Evolutionary conservation across 2,888 invertebrate species (phyloP).

Genomic region (Craniophora ligustri): DNA sequence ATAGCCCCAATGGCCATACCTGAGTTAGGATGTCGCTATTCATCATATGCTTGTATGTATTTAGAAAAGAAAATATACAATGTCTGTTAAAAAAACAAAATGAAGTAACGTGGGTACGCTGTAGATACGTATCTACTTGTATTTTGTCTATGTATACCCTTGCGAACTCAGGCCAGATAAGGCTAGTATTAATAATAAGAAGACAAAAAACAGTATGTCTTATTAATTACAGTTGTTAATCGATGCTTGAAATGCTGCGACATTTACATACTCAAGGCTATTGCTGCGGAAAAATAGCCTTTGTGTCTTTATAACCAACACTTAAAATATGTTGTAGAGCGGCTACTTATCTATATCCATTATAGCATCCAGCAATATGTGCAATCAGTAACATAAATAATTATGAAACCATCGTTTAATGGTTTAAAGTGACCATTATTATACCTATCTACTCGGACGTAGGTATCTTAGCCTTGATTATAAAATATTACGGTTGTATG

Average conservation of each 20-base stretch:
- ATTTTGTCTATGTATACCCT: too few species aligned
- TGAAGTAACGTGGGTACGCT: too few species aligned
- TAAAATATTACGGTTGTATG: background rate
- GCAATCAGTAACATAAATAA: slow-evolving; percentile 31
- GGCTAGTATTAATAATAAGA: background rate
- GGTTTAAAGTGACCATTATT: slow-evolving; percentile 3
- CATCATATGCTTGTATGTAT: too few species aligned
- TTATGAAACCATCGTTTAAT: slow-evolving; percentile 25
- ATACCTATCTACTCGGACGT: too few species aligned
- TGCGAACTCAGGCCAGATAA: too few species aligned
- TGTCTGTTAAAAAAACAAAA: too few species aligned
- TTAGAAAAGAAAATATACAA: too few species aligned
- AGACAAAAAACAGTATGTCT: slow-evolving; percentile 34
- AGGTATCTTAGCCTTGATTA: slow-evolving; percentile 27
- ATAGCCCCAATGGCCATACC: too few species aligned
- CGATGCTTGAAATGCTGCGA: slow-evolving; percentile 46
- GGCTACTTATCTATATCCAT: slow-evolving; percentile 43
- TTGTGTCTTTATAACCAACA: slow-evolving; percentile 39
- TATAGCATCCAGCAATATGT: slow-evolving; percentile 37
- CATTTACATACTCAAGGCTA: slow-evolving; percentile 47
- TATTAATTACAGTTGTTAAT: slow-evolving; percentile 42
- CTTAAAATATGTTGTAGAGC: slow-evolving; percentile 47
- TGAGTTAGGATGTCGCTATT: too few species aligned
- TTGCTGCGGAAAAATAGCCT: slow-evolving; percentile 33
- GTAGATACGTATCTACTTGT: too few species aligned